These are phyloP conservation scores for Tonatia bakeri DNA, from an alignment of 2,113 vertebrate genomes.

Conservation along the genomic window DNA sequence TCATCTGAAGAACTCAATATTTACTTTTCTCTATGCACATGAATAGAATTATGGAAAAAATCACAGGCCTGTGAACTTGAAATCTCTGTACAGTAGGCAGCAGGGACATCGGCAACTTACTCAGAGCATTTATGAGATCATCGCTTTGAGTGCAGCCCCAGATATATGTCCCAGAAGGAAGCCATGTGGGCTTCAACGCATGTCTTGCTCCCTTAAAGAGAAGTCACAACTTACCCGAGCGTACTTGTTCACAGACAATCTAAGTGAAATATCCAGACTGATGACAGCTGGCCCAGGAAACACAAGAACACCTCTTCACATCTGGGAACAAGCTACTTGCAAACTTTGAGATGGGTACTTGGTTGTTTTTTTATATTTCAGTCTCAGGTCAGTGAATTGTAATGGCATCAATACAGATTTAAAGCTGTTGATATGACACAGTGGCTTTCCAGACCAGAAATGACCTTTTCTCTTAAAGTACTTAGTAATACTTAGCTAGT, in stretches of 20 bases:
- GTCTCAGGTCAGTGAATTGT: not conserved
- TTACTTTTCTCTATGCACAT: not conserved
- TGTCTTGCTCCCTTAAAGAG: conserved; percentile 1
- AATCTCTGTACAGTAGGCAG: not conserved
- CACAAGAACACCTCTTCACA: not conserved
- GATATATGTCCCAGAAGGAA: conserved; percentile 31
- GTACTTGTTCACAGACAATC: conserved; percentile 20
- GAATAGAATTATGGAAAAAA: not conserved
- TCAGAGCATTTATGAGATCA: not conserved
- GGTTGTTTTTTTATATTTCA: not conserved
- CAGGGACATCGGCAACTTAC: conserved; percentile 18
- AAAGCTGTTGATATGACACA: not conserved
- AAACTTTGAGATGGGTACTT: not conserved
- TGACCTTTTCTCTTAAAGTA: not conserved
- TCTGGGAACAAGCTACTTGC: not conserved
- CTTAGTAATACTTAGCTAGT: not conserved
- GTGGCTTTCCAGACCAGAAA: not conserved
- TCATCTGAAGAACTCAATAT: conserved; percentile 34
- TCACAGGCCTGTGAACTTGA: conserved; percentile 18
- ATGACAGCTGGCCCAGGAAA: conserved; percentile 30
- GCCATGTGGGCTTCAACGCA: not conserved
- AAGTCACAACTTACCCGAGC: conserved; percentile 40
- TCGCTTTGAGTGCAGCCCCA: not conserved
- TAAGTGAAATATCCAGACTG: conserved; percentile 38
- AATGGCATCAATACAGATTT: not conserved